Evolutionary conservation across 2,113 vertebrate genomes (phyloP).

Genomic region (Seriola rivoliana): DNA sequence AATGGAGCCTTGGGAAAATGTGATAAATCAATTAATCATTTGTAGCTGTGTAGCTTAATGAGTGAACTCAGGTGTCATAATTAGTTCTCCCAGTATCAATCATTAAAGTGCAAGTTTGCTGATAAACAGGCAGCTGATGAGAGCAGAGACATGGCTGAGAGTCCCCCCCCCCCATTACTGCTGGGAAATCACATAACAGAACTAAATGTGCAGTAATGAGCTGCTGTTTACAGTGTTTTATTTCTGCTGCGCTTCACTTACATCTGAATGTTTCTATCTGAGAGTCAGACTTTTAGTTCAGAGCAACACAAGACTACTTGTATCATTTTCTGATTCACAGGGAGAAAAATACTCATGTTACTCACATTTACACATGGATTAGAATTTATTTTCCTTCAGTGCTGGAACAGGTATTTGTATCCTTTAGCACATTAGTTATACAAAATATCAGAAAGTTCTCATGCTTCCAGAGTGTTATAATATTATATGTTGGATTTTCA

Average conservation of each 20-base stretch:
- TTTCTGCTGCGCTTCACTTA: neutral
- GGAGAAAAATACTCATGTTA: too few relatives aligned
- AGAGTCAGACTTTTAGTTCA: neutral
- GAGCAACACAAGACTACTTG: neutral
- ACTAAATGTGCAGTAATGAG: slow-evolving; percentile 66
- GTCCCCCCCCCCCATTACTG: slow-evolving; percentile 25
- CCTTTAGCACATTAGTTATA: too few relatives aligned
- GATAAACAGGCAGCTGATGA: slow-evolving; percentile 80
- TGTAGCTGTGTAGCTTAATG: slow-evolving; percentile 83
- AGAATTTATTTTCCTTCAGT: too few relatives aligned
- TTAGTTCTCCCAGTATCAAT: slow-evolving; percentile 83
- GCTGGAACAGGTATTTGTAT: too few relatives aligned
- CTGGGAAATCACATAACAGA: slow-evolving; percentile 41
- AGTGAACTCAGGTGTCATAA: slow-evolving; percentile 83
- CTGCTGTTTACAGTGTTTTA: slow-evolving; percentile 39
- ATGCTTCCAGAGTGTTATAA: too few relatives aligned
- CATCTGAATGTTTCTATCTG: neutral
- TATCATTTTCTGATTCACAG: too few relatives aligned
- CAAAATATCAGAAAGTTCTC: too few relatives aligned
- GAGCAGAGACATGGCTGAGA: slow-evolving; percentile 55
- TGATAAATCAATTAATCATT: slow-evolving; percentile 89
- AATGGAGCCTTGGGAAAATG: slow-evolving; percentile 84
- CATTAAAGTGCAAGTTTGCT: slow-evolving; percentile 80
- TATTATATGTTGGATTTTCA: too few relatives aligned
- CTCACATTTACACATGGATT: too few relatives aligned